Conservation (phyloP, 2,797 vertebrate genomes). For the Echeneis naucrates region DNA sequence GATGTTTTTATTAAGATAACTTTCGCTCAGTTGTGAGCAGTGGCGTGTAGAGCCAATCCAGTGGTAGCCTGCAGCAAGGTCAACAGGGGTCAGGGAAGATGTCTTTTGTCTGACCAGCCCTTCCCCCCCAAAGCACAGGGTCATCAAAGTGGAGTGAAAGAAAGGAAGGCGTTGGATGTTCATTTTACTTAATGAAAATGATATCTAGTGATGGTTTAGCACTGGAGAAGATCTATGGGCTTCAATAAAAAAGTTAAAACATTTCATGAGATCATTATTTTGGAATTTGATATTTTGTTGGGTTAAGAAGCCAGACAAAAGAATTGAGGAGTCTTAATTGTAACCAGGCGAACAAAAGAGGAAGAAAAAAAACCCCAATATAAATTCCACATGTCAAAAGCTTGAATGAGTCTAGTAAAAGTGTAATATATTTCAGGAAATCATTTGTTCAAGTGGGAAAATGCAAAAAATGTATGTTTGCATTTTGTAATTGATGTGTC, state of each 20-base stretch:
- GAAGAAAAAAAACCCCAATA: conserved; percentile 2
- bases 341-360: conserved; percentile 20
- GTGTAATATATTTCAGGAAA: conserved; percentile 3
- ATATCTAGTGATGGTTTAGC: not conserved
- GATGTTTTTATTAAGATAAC: conserved; percentile 37
- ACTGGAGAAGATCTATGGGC: not conserved
- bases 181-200: conserved; percentile 12
- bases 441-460: conserved; percentile 1
- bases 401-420: conserved; percentile 2
- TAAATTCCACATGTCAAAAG: conserved; percentile 27
- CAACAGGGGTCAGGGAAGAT: conserved; percentile 52
- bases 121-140: conserved; percentile 46
- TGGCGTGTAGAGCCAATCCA: not conserved
- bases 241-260: not conserved
- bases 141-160: conserved; percentile 10
- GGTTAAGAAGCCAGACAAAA: conserved; percentile 37
- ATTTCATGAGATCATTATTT: not conserved
- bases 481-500: no score
- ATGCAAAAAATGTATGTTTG: not conserved
- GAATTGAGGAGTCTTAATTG: conserved; percentile 31
- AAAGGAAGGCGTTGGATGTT: not conserved
- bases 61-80: conserved; percentile 44
- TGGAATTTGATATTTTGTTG: conserved; percentile 3
- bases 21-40: conserved; percentile 37
- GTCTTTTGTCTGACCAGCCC: conserved; percentile 56